Percentiles rank a stretch among this genome's conserved stretches.
These are phyloP conservation scores for Pseudomyrmex dendroicus DNA, from an alignment of 1,140 invertebrate genomes.

Conservation along the genomic window DNA sequence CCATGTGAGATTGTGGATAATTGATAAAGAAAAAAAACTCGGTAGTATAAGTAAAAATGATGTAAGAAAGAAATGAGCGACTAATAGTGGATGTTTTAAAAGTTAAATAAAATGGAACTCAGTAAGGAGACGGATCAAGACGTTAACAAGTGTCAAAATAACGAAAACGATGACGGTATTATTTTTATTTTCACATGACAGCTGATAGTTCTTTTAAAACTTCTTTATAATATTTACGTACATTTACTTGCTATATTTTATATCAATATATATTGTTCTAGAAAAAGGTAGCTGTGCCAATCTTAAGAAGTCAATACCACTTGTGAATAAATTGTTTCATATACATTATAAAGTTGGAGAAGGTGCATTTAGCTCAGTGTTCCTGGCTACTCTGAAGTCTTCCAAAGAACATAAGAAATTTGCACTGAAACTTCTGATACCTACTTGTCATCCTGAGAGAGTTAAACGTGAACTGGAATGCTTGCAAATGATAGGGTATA, in stretches of 20 bases:
- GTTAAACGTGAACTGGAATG: constrained; percentile 92
- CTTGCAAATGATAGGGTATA: constrained; percentile 91
- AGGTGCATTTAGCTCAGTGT: constrained; percentile 94
- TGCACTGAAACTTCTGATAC: constrained; percentile 93
- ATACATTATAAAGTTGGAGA: constrained; percentile 90
- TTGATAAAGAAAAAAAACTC: not conserved
- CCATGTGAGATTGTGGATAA: not conserved
- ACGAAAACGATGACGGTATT: constrained; percentile 15
- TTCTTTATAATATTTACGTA: not conserved
- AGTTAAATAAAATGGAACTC: constrained; percentile 3
- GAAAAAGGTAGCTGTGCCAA: constrained; percentile 64
- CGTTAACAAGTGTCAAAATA: not conserved
- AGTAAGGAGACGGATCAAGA: too few relatives aligned
- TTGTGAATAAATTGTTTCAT: constrained; percentile 88
- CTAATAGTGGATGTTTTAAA: not conserved
- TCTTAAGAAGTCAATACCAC: constrained; percentile 83
- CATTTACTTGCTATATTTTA: not conserved
- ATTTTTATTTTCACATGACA: not conserved
- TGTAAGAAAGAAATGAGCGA: too few relatives aligned
- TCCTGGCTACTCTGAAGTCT: constrained; percentile 89
- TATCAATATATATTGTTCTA: constrained; percentile 25
- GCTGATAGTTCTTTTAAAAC: not conserved
- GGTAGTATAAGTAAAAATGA: not conserved
- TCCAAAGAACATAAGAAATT: constrained; percentile 86
- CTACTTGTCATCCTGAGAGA: constrained; percentile 91